Evolutionary conservation across 2,888 invertebrate species (phyloP), one percentile per base, ranked within the genome.

Genomic region (Drymonia ruficornis): DNA sequence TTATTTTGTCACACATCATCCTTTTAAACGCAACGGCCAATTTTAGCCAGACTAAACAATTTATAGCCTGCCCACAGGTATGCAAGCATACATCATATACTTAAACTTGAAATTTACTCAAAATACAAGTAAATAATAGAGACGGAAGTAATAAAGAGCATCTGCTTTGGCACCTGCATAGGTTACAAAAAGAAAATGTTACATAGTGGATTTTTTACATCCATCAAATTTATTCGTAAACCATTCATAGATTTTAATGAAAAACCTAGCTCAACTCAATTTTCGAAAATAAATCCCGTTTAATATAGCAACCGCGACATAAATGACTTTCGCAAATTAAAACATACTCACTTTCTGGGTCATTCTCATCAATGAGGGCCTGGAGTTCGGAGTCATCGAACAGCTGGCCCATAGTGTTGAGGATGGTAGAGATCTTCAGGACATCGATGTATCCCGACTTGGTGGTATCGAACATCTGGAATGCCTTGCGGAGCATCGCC

Each of bases 391-490:
- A 95, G 81, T 98, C 98, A 82, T 98, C 98, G 84, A 98, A 98
- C 61, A 98, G 94, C 84, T 98, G 98, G 42, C 98, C 98, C 96
- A 98, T 97, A 55, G 98, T 98, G 88, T 98, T 98, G 63, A 98
- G 92, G 77, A 98, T 98, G 72, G 97, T 98, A 65, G 97, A 96
- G 83, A 98, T 97, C 88, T 98, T 98, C 52, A 96, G 91, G 40
- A 97, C 97, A 71, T 98, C 98, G 68, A 98, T 98, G 89, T 96
- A 97, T 48, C 98, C 98, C 60, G 96, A 95, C 92, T 98, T 98
- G 72, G 96, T 96, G 67, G 98, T 97, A 91, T 98, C 98, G 82
- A 98, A 98, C 98, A 98, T 98, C 91, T 98, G 97, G 94, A 98
- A 98, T 75, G 98, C 98, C 89, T 97, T 98, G 83, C 97, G 96